Evolutionary conservation across 2,113 vertebrate genomes (phyloP).

Genomic region (Neoarius graeffei): DNA sequence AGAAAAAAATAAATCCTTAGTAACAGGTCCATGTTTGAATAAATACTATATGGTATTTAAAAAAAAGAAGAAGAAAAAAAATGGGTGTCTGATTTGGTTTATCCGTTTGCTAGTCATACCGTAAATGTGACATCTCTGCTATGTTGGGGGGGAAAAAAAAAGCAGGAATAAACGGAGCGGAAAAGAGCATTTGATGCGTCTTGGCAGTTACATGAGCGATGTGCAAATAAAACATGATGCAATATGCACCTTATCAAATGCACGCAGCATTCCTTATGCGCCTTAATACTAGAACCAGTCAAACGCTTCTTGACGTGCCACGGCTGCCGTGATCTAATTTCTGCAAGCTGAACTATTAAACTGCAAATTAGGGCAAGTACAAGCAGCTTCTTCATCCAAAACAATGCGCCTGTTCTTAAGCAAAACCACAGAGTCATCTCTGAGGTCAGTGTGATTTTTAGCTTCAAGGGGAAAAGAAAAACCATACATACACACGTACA

Average conservation of each 20-base stretch:
- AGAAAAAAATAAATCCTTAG: constrained; percentile 49
- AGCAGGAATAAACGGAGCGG: not conserved
- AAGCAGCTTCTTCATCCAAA: constrained; percentile 25
- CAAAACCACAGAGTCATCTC: not conserved
- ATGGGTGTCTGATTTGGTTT: not conserved
- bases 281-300: constrained; percentile 8
- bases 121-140: constrained; percentile 30
- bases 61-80: constrained; percentile 1
- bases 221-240: constrained; percentile 31
- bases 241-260: constrained; percentile 16
- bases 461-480: not conserved
- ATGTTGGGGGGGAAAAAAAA: too few species aligned
- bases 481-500: not conserved
- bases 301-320: constrained; percentile 5
- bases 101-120: not conserved
- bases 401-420: constrained; percentile 32
- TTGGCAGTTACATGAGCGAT: constrained; percentile 25
- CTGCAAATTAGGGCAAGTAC: constrained; percentile 35
- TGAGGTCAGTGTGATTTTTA: constrained; percentile 18
- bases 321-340: constrained; percentile 3
- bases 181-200: constrained; percentile 15
- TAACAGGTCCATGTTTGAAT: constrained; percentile 59
- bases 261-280: not conserved
- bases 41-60: constrained; percentile 56
- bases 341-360: constrained; percentile 20